Evolutionary conservation across 2,797 vertebrate species (phyloP), one percentile per base, ranked within the genome.

Genomic region (Telmatherina bonti): DNA sequence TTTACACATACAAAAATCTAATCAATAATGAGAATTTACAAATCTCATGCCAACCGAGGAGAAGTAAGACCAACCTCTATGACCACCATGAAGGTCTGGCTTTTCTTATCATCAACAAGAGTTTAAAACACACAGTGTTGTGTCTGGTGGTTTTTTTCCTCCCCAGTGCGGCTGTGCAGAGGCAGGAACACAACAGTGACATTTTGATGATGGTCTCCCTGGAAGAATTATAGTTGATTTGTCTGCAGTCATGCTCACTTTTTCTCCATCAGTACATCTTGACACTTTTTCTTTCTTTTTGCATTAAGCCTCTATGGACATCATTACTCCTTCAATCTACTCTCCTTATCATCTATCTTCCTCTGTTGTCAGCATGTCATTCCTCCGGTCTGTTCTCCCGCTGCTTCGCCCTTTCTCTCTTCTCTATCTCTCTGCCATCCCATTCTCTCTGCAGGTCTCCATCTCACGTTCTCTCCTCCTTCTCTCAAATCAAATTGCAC

Each of bases 301-400:
- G 80, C 77, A 75, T 83, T 69, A 74, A 41, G 47, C 75, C 66
- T 88, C 45, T 47, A 70, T 62, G 76, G 81, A 80, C 75, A 67
- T 67, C 68, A 78, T 85, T 67, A 66, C 36, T 72, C 49, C 72
- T 35, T 74, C 70, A 29, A 4, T 54, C 62, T 47, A 47, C 24
- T 74, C 72, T 36, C 73, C 81, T 84, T 67, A 78, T 87, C 82
- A 83, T 89, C 78, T 15, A 58, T 82, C 85, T 81, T 79, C 65
- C 81, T 77, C 68, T 36, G 47, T 68, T 87, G 80, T 86, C 85
- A 85, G 72, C 78, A 67, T 75, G 79, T 80, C 81, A 82, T 81
- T 69, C 72, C 76, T 71, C 57, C 59, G 45, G 72, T 83, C 66
- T 38, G 27, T 63, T 71, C 78, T 85, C 66, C 66, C 33, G 70